Percentiles rank a stretch among this genome's conserved stretches.
phyloP scores from a whole-genome alignment of 1,140 invertebrate genomes.

The Babylonia areolata region DNA sequence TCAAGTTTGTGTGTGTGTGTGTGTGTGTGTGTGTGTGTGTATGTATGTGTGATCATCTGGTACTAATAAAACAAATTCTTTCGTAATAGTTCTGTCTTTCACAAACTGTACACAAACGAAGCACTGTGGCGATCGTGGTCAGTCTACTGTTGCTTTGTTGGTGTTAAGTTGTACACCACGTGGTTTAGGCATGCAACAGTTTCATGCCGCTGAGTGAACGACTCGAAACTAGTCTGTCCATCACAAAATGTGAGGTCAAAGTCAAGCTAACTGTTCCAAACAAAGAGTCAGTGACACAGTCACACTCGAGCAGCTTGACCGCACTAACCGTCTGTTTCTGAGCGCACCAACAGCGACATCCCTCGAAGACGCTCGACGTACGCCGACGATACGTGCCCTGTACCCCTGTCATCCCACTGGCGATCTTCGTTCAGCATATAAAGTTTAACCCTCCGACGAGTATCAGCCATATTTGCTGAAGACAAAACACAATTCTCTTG shows the following conservation, averaged over 20 bases:
- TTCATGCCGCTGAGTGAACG: background rate
- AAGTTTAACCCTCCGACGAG: conserved; percentile 88
- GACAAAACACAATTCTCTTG: background rate
- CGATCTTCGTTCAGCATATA: conserved; percentile 98
- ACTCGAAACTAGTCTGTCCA: background rate
- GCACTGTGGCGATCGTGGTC: no score
- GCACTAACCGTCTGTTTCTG: conserved; percentile 91
- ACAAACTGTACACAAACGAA: no score
- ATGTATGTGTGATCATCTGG: no score
- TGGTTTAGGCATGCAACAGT: background rate
- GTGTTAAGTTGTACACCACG: no score
- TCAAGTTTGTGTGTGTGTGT: no score
- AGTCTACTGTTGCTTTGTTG: background rate
- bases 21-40: no score
- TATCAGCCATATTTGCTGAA: conserved; percentile 63
- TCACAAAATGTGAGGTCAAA: background rate
- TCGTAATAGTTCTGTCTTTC: no score
- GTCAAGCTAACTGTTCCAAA: background rate
- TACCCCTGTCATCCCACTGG: conserved; percentile 99
- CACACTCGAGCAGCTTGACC: conserved; percentile 6
- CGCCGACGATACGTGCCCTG: conserved; percentile 96
- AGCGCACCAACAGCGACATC: conserved; percentile 94
- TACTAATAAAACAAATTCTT: no score
- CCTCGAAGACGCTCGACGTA: conserved; percentile 96
- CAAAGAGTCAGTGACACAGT: conserved; percentile 7